These are phyloP conservation scores for Chondrosia reniformis DNA, from an alignment of 37 sponge, comb jelly and placozoan genomes.

Conservation along the genomic window DNA sequence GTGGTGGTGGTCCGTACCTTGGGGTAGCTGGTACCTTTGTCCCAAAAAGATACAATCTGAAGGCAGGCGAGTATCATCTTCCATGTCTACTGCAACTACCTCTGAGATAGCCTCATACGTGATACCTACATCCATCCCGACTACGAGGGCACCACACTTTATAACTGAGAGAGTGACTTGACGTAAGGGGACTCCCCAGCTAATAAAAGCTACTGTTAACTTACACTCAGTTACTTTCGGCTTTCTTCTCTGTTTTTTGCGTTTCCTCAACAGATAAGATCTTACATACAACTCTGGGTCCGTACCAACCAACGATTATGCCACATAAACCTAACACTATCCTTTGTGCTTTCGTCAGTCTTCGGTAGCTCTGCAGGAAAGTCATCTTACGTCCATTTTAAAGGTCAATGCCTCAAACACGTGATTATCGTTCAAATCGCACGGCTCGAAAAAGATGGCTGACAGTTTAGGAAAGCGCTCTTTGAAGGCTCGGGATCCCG, in stretches of 20 bases:
- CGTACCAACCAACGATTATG: constrained; percentile 63
- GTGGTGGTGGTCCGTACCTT: constrained; percentile 43
- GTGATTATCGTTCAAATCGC: too few species aligned
- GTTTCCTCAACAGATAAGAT: neutral
- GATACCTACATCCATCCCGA: constrained; percentile 6
- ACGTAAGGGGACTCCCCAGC: too few species aligned
- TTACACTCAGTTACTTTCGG: neutral
- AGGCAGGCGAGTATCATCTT: neutral
- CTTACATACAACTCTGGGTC: constrained; percentile 62
- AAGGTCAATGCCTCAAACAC: too few species aligned
- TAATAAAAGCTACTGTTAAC: neutral
- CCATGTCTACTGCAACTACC: constrained; percentile 3
- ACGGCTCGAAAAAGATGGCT: too few species aligned
- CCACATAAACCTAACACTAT: constrained; percentile 56
- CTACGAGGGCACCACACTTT: too few species aligned
- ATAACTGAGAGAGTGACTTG: too few species aligned
- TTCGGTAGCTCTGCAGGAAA: constrained; percentile 59
- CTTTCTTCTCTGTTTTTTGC: neutral
- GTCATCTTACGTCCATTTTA: constrained; percentile 37
- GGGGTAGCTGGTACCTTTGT: constrained; percentile 39
- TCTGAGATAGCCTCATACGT: constrained; percentile 5
- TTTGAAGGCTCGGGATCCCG: too few species aligned
- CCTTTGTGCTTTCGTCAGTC: constrained; percentile 66
- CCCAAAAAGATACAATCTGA: constrained; percentile 35
- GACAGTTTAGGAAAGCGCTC: too few species aligned